phyloP scores from a whole-genome alignment of 2,113 vertebrate genomes.

The Strigops habroptila region DNA sequence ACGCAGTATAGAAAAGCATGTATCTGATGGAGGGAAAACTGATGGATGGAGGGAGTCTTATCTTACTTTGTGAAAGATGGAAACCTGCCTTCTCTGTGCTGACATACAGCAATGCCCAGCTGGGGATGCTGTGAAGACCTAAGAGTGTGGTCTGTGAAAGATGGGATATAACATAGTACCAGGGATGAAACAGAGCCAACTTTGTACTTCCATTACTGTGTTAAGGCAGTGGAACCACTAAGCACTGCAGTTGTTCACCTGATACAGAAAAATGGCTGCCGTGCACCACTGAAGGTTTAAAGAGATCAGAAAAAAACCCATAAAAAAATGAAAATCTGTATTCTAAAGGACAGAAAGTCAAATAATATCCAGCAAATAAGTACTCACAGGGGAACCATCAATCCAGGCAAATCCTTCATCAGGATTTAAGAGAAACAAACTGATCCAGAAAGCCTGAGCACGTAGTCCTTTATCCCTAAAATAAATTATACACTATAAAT shows the following conservation, averaged over 20 bases:
- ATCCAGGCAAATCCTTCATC: slow-evolving; percentile 82
- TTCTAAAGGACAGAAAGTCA: background rate
- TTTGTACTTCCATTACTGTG: background rate
- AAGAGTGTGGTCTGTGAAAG: fast-evolving
- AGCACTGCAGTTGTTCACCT: background rate
- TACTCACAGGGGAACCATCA: slow-evolving; percentile 85
- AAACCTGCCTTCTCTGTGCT: background rate
- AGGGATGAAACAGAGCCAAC: background rate
- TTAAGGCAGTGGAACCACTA: background rate
- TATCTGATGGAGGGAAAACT: background rate
- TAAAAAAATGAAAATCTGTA: background rate
- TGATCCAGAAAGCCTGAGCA: slow-evolving; percentile 79
- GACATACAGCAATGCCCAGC: background rate
- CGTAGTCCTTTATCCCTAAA: slow-evolving; percentile 44
- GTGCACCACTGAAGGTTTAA: background rate
- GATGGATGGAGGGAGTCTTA: background rate
- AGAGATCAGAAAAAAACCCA: background rate
- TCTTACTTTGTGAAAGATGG: background rate
- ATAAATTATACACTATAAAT: background rate
- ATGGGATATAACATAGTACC: background rate
- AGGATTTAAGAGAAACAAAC: slow-evolving; percentile 74
- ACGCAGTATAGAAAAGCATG: background rate
- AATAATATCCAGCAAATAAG: background rate
- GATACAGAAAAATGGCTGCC: background rate
- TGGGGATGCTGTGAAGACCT: background rate